These are phyloP conservation scores for Ceyx cyanopectus DNA, from an alignment of 2,113 vertebrate species.

Conservation along the genomic window DNA sequence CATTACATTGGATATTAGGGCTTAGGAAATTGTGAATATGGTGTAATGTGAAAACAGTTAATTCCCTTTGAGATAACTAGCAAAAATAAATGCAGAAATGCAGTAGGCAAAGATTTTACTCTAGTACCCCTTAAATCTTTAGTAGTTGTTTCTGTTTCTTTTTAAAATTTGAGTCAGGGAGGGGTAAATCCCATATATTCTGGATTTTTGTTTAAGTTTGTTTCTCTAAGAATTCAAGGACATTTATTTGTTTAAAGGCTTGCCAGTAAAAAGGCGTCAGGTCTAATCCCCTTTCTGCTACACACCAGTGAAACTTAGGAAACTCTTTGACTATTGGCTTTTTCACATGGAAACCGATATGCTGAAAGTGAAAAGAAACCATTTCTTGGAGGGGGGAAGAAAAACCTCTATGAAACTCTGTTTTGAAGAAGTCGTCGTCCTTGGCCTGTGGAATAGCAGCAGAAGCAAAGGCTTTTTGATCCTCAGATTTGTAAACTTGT, in stretches of 20 bases:
- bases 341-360: conserved; percentile 72
- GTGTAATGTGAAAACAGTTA: neutral
- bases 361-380: conserved; percentile 66
- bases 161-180: neutral
- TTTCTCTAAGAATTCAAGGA: conserved; percentile 60
- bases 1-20: neutral
- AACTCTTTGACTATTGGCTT: conserved; percentile 75
- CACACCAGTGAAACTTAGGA: conserved; percentile 68
- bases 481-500: conserved; percentile 80
- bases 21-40: neutral
- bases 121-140: neutral
- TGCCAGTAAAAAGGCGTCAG: conserved; percentile 69
- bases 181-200: conserved; percentile 20
- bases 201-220: conserved; percentile 53
- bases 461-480: conserved; percentile 77
- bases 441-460: conserved; percentile 70
- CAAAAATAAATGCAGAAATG: neutral
- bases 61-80: neutral
- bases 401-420: conserved; percentile 42
- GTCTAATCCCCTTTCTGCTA: conserved; percentile 72
- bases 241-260: conserved; percentile 71
- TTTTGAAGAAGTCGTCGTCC: conserved; percentile 68
- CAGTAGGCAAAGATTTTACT: neutral
- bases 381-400: conserved; percentile 26
- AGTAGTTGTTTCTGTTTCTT: neutral